A percentile compares a stretch with the other conserved stretches of the same genome.
phyloP scores from a whole-genome alignment of 2,888 invertebrate species.

The Polydrusus pterygomalis region DNA sequence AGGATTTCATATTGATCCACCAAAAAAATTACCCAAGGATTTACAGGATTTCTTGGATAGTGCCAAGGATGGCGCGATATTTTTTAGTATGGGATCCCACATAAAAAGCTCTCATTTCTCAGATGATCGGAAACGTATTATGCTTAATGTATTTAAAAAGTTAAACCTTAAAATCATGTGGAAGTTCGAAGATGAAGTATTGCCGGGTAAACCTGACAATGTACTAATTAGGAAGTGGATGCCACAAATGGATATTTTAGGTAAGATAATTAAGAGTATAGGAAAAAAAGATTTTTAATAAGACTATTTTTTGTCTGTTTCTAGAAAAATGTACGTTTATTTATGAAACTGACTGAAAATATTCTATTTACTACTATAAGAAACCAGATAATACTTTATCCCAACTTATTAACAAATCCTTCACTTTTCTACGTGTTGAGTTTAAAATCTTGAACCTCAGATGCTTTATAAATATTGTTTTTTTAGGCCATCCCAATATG shows the following conservation, averaged over 20 bases:
- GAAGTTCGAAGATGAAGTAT: slow-evolving; percentile 78
- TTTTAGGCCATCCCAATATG: slow-evolving; percentile 33
- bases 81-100: slow-evolving; percentile 77
- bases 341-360: no score
- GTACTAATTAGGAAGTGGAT: slow-evolving; percentile 65
- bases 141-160: slow-evolving; percentile 75
- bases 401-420: no score
- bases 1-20: slow-evolving; percentile 71
- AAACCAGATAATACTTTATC: no score
- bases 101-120: slow-evolving; percentile 75
- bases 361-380: no score
- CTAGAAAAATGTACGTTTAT: no score
- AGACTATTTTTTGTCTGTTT: no score
- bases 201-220: slow-evolving; percentile 64
- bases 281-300: no score
- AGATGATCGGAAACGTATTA: slow-evolving; percentile 71
- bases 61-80: slow-evolving; percentile 74
- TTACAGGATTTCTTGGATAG: slow-evolving; percentile 73
- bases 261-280: slow-evolving; percentile 48
- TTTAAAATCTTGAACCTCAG: no score
- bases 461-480: neutral
- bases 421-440: no score
- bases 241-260: slow-evolving; percentile 62
- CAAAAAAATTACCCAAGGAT: slow-evolving; percentile 66
- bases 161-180: slow-evolving; percentile 79